Conservation (phyloP, 2,888 invertebrate species). For the Thymelicus sylvestris region DNA sequence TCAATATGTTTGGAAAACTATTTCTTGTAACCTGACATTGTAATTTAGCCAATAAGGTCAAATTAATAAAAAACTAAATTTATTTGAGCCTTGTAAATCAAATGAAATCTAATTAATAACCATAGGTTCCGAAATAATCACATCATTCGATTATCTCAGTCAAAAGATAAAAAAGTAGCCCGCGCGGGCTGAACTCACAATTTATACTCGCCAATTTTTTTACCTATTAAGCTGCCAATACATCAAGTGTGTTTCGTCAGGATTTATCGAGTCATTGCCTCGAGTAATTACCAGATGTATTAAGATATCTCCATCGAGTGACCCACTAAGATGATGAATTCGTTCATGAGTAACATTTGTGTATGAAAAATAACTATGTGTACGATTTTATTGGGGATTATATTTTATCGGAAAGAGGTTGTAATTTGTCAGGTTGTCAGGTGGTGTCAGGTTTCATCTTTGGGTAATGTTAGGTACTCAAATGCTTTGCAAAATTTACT, state of each 20-base stretch:
- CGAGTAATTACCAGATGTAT: slow-evolving; percentile 22
- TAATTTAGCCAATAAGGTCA: too few species aligned
- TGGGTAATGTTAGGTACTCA: slow-evolving; percentile 8
- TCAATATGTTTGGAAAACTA: too few species aligned
- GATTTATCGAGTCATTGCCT: slow-evolving; percentile 19
- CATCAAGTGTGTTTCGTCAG: slow-evolving; percentile 15
- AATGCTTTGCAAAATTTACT: too few species aligned
- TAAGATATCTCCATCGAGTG: slow-evolving; percentile 19
- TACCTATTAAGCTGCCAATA: slow-evolving; percentile 6
- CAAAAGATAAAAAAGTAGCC: neutral
- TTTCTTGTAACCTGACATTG: too few species aligned
- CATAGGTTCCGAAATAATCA: too few species aligned
- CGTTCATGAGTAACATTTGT: neutral
- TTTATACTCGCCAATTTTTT: neutral
- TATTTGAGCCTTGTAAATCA: too few species aligned
- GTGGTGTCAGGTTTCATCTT: slow-evolving; percentile 20
- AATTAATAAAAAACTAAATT: too few species aligned
- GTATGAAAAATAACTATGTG: slow-evolving; percentile 13
- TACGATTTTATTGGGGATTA: slow-evolving; percentile 18
- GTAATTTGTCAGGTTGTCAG: slow-evolving; percentile 20
- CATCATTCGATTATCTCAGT: too few species aligned
- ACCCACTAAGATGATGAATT: slow-evolving; percentile 27
- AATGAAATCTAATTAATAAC: too few species aligned
- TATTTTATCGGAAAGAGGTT: slow-evolving; percentile 26
- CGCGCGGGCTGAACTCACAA: neutral